Conservation (phyloP, 2,888 invertebrate genomes). For the Polyommatus iphigenia region DNA sequence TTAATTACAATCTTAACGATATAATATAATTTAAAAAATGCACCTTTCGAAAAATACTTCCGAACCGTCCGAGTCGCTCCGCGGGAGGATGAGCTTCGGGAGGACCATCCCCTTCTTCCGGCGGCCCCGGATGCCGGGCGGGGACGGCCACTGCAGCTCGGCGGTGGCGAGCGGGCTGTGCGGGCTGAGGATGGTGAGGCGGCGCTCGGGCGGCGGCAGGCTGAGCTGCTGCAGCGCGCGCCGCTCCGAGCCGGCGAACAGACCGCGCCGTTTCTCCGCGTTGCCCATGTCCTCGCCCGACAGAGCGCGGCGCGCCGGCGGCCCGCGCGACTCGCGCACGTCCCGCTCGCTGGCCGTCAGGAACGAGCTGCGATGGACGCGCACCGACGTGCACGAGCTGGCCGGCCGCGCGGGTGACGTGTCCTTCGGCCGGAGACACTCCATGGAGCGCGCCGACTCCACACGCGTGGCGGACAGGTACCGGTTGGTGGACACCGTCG, state of each 20-base stretch:
- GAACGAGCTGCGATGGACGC: conserved; percentile 81
- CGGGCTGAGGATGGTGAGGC: conserved; percentile 89
- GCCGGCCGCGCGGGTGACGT: conserved; percentile 78
- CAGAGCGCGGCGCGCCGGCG: conserved; percentile 82
- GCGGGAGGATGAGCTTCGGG: conserved; percentile 86
- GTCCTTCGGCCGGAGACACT: conserved; percentile 83
- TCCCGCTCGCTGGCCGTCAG: conserved; percentile 84
- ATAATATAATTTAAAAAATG: conserved; percentile 41
- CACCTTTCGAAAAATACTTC: conserved; percentile 83
- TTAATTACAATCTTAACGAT: conserved; percentile 29
- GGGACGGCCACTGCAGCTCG: conserved; percentile 83
- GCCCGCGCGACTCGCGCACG: conserved; percentile 82
- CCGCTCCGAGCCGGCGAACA: conserved; percentile 84
- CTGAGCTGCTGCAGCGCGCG: conserved; percentile 84
- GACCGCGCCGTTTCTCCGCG: conserved; percentile 83
- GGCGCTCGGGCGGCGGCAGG: conserved; percentile 83
- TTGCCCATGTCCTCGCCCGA: conserved; percentile 82
- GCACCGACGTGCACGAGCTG: conserved; percentile 71
- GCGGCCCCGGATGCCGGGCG: conserved; percentile 80
- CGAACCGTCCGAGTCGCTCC: conserved; percentile 87
- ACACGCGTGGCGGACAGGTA: conserved; percentile 78
- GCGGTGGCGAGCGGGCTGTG: conserved; percentile 86
- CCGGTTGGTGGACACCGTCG: conserved; percentile 71
- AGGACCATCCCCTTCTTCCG: conserved; percentile 87
- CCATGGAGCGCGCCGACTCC: conserved; percentile 85